These are phyloP conservation scores for Creontiades dilutus DNA, from an alignment of 2,888 invertebrate genomes.

Conservation along the genomic window DNA sequence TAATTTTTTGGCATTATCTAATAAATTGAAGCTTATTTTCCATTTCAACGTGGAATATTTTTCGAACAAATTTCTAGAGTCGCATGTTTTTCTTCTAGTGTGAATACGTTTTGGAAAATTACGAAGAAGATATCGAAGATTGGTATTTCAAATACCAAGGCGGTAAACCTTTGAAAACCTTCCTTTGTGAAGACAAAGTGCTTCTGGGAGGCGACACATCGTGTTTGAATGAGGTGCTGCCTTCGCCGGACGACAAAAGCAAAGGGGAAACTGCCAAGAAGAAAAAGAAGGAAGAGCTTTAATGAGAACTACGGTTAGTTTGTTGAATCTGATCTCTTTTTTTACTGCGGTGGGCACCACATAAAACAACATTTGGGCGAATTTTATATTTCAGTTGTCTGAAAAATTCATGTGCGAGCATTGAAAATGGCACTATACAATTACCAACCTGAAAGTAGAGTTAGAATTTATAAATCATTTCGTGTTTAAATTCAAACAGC, in stretches of 20 bases:
- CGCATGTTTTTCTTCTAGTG: conserved; percentile 81
- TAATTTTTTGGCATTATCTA: no score
- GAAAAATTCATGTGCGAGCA: no score
- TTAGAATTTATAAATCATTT: no score
- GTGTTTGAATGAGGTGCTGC: conserved; percentile 82
- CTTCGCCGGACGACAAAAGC: conserved; percentile 21
- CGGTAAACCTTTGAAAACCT: conserved; percentile 84
- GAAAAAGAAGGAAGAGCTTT: conserved; percentile 40
- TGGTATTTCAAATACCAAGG: conserved; percentile 95
- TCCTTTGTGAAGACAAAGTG: conserved; percentile 88
- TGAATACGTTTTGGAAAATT: conserved; percentile 90
- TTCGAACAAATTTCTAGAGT: not conserved
- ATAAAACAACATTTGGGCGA: no score
- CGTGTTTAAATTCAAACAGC: no score
- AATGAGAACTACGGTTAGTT: not conserved
- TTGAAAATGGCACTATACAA: no score
- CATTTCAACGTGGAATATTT: not conserved
- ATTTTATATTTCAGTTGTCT: no score
- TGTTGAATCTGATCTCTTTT: no score
- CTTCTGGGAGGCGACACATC: conserved; percentile 84
- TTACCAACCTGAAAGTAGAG: no score
- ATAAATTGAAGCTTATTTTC: no score
- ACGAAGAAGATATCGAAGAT: conserved; percentile 91
- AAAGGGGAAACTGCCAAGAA: conserved; percentile 58
- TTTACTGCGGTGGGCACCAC: no score